phyloP scores from a whole-genome alignment of 2,888 invertebrate species.

The Bursaphelenchus okinawaensis region DNA sequence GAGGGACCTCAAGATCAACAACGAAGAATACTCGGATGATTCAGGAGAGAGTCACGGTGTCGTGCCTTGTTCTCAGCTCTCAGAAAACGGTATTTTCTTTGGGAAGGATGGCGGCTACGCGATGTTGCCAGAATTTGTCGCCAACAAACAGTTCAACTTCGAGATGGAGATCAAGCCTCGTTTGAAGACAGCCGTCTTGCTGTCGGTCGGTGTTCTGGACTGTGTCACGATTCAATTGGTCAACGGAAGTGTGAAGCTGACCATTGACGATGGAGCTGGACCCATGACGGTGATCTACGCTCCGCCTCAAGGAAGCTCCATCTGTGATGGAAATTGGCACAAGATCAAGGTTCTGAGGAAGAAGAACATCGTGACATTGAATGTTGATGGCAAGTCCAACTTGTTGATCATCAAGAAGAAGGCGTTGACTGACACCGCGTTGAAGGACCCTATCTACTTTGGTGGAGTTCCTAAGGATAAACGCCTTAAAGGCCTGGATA shows the following conservation, averaged over 20 bases:
- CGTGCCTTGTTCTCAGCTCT: conserved; percentile 55
- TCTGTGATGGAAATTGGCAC: conserved; percentile 95
- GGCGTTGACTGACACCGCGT: conserved; percentile 70
- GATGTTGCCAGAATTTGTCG: conserved; percentile 41
- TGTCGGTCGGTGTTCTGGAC: conserved; percentile 63
- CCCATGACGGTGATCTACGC: conserved; percentile 61
- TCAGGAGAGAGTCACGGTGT: conserved; percentile 29
- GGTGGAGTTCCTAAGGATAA: conserved; percentile 73
- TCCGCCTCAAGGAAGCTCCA: conserved; percentile 56
- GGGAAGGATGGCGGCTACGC: conserved; percentile 60
- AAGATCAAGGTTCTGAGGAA: conserved; percentile 65
- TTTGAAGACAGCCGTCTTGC: conserved; percentile 45
- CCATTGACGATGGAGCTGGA: conserved; percentile 67
- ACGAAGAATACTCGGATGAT: conserved; percentile 39
- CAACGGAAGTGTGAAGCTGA: conserved; percentile 53
- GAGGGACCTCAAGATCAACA: conserved; percentile 57
- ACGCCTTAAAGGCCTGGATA: conserved; percentile 39
- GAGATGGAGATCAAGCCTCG: conserved; percentile 55
- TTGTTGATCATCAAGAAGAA: conserved; percentile 67
- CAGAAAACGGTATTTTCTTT: conserved; percentile 60
- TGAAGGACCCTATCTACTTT: conserved; percentile 78
- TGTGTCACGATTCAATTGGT: conserved; percentile 80
- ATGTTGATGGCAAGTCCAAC: conserved; percentile 75
- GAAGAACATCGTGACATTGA: conserved; percentile 80
- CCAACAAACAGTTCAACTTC: conserved; percentile 42